A percentile compares a stretch with the other conserved stretches of the same genome.
Conservation (phyloP, 2,888 invertebrate species). For the Cantharis rustica region DNA sequence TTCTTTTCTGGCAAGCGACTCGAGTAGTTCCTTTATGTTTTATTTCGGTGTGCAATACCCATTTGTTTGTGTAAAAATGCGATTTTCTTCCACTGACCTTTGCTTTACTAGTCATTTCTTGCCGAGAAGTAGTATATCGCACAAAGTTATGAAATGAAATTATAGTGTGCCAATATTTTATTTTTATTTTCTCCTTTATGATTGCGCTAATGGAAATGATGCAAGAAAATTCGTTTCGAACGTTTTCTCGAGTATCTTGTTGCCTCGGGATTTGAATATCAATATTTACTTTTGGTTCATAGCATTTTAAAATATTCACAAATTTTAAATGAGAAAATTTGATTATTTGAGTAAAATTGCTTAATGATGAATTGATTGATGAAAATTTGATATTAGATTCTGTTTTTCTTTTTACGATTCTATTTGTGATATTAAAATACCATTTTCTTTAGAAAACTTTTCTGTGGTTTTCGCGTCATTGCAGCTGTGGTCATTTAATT, state of each 20-base stretch:
- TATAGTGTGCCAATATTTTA: not conserved
- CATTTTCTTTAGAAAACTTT: not conserved
- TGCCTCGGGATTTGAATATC: slow-evolving; percentile 26
- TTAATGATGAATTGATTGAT: not conserved
- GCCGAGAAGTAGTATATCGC: not conserved
- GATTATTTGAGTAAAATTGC: not conserved
- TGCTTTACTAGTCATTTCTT: not conserved
- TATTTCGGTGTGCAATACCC: not conserved
- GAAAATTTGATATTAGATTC: not conserved
- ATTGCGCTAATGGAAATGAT: slow-evolving; percentile 21
- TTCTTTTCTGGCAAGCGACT: not conserved
- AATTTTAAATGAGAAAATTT: not conserved
- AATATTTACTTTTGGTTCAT: slow-evolving; percentile 25
- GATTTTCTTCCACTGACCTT: not conserved
- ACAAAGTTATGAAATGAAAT: not conserved
- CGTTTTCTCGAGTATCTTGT: slow-evolving; percentile 21
- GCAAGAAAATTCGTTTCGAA: slow-evolving; percentile 27
- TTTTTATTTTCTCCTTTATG: not conserved
- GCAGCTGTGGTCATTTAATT: slow-evolving; percentile 27
- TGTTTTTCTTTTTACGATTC: not conserved
- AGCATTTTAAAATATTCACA: slow-evolving; percentile 24
- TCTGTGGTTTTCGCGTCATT: not conserved
- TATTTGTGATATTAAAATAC: slow-evolving; percentile 3
- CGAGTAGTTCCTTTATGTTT: not conserved
- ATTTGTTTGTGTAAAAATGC: not conserved